Evolutionary conservation across 2,797 vertebrate genomes (phyloP), one percentile per base, ranked within the genome.

Genomic region (Pipistrellus pipistrellus): DNA sequence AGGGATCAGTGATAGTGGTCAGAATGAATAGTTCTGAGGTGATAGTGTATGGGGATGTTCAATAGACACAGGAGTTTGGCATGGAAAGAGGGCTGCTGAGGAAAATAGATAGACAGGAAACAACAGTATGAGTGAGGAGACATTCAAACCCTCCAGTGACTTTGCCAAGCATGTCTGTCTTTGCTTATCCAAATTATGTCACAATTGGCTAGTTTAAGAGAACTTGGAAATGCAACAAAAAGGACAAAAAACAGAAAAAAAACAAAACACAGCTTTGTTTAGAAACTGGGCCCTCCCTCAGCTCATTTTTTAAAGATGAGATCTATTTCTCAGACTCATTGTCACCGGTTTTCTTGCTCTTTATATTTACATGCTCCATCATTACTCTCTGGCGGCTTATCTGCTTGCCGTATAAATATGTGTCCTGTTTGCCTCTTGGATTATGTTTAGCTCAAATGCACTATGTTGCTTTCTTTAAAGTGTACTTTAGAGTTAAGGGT

Each of bases 141-240:
- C 32, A 44, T 8, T 35, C 84, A 76, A 90, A 92, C 48, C 21
- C 12, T 5, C 41, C 21, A 48, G 57, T 25, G 5, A 17, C 13
- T 23, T 51, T 57, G 72, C 27, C 46, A 93, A 81, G 6, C 20
- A 15, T 46, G 68, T 87, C 77, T 87, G 38, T 35, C 32, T 75
- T 87, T 57, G 35, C 55, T 95, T 91, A 69, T 53, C 25, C 21
- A 94, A 85, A 90, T 38, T 90, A 21, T 53, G 41, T 85, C 18
- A 57, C 17, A 81, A 72, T 32, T 75, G 46, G 8, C 30, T 55
- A 68, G 21, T 27, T 55, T 85, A 72, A 48, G 75, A 18, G 93
- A 91, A 82, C 6, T 76, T 66, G 32, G 68, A 88, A 94, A 68
- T 46, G 1, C 7, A 59, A 76, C 18, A 83, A 64, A 71, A 87